These are phyloP conservation scores for Oryzias melastigma DNA, from an alignment of 2,113 vertebrate genomes.

Conservation along the genomic window DNA sequence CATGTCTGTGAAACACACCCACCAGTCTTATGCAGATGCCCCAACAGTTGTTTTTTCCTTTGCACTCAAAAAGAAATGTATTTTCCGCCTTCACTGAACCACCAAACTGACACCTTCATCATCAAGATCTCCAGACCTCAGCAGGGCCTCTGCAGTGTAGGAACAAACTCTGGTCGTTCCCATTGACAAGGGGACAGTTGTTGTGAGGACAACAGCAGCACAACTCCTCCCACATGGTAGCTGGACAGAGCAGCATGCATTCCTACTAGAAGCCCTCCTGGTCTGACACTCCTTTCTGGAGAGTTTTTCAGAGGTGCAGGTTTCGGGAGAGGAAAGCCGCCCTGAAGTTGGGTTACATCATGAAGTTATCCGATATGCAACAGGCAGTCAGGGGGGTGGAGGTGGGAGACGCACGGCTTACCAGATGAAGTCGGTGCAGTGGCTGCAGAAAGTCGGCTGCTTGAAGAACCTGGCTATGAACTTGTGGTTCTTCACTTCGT, in stretches of 20 bases:
- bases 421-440: conserved; percentile 90
- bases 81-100: no score
- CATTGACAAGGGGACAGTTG: not conserved
- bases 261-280: not conserved
- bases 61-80: no score
- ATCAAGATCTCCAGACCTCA: no score
- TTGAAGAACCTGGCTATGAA: conserved; percentile 88
- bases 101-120: no score
- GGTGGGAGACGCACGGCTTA: conserved; percentile 43
- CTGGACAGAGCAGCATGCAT: not conserved
- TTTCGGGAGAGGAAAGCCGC: conserved; percentile 13
- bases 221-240: conserved; percentile 43
- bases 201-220: conserved; percentile 1
- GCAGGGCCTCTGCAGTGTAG: no score
- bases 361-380: conserved; percentile 55
- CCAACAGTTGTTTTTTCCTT: no score
- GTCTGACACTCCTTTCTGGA: not conserved
- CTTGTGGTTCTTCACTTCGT: conserved; percentile 86
- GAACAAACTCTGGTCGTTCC: not conserved
- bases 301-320: not conserved
- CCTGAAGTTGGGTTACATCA: conserved; percentile 45
- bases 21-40: no score
- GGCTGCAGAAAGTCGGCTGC: conserved; percentile 89
- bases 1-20: no score
- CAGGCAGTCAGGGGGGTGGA: conserved; percentile 49